Evolutionary conservation across 2,888 invertebrate species (phyloP).

Genomic region (Allolobophora icterica): DNA sequence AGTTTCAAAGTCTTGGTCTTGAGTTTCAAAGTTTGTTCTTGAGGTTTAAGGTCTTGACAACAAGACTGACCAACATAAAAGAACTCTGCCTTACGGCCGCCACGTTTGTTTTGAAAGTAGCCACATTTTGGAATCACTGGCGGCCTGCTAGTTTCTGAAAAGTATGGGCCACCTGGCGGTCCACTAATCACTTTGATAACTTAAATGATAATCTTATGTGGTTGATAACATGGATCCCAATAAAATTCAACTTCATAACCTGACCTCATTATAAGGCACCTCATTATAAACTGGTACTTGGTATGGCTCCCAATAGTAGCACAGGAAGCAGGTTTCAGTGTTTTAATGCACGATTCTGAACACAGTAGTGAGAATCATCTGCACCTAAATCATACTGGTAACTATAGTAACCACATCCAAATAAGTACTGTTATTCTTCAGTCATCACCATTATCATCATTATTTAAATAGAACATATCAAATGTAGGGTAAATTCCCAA

Average conservation of each 20-base stretch:
- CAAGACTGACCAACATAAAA: too few relatives aligned
- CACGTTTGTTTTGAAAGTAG: too few relatives aligned
- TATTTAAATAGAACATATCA: neutral
- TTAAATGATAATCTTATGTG: neutral
- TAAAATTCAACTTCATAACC: neutral
- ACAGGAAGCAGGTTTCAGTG: neutral
- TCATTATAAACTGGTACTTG: neutral
- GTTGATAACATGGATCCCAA: too few relatives aligned
- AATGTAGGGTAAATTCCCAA: neutral
- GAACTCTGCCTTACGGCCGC: too few relatives aligned
- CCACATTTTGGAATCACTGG: too few relatives aligned
- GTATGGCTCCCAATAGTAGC: neutral
- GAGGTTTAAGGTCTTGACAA: too few relatives aligned
- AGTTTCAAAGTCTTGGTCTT: too few relatives aligned
- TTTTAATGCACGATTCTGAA: neutral
- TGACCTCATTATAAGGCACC: neutral
- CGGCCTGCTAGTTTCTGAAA: too few relatives aligned
- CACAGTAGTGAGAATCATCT: neutral
- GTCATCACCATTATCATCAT: neutral
- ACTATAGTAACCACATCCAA: too few relatives aligned
- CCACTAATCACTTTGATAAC: too few relatives aligned
- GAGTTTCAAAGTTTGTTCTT: too few relatives aligned
- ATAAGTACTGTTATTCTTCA: neutral
- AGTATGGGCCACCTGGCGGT: too few relatives aligned
- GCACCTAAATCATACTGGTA: neutral